These are phyloP conservation scores for Crenichthys baileyi DNA, from an alignment of 2,797 vertebrate genomes.

Conservation along the genomic window DNA sequence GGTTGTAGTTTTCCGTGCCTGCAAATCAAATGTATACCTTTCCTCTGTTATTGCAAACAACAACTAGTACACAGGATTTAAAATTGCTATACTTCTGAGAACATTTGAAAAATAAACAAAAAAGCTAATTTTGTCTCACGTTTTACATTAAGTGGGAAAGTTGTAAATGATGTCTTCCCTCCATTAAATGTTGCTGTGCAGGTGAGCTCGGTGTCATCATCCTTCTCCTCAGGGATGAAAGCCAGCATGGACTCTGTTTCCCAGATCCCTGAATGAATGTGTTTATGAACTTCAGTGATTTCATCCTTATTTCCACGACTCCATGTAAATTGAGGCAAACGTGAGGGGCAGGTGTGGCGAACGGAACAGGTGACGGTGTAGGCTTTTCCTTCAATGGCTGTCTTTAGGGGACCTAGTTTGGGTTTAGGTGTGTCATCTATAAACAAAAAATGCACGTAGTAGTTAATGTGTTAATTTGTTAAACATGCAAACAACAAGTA, in stretches of 20 bases:
- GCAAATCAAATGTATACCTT: slow-evolving; percentile 13
- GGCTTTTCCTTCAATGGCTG: slow-evolving; percentile 29
- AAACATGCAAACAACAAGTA: background rate
- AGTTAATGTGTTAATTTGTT: background rate
- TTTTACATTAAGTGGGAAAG: slow-evolving; percentile 56
- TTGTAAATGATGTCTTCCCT: accelerated
- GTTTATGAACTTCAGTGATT: background rate
- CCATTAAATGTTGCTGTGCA: slow-evolving; percentile 57
- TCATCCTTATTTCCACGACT: accelerated
- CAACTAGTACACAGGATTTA: background rate
- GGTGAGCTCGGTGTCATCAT: slow-evolving; percentile 55
- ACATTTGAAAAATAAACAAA: background rate
- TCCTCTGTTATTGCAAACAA: background rate
- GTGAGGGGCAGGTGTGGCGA: slow-evolving; percentile 61
- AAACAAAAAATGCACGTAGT: background rate
- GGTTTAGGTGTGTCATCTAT: slow-evolving; percentile 30
- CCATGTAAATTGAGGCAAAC: slow-evolving; percentile 64
- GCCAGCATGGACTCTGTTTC: slow-evolving; percentile 58
- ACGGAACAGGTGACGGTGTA: slow-evolving; percentile 59
- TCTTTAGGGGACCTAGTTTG: accelerated
- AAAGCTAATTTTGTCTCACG: slow-evolving; percentile 46
- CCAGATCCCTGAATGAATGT: slow-evolving; percentile 44
- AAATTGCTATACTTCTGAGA: background rate
- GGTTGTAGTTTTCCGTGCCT: slow-evolving; percentile 55
- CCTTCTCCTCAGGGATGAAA: slow-evolving; percentile 35